phyloP scores from a whole-genome alignment of 2,113 vertebrate genomes.

The Monopterus albus region DNA sequence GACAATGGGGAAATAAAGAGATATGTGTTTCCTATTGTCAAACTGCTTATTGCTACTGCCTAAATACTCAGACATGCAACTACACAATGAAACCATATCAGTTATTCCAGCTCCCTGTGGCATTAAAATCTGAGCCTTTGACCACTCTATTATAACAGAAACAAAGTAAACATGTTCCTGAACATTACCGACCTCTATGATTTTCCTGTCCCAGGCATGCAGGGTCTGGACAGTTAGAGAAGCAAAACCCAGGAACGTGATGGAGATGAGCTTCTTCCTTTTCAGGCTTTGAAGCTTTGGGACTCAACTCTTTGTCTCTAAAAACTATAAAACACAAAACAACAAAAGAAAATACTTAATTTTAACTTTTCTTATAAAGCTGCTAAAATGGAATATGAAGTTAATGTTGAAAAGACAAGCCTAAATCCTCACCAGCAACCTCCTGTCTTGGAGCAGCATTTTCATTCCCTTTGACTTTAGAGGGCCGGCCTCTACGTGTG shows the following conservation, averaged over 20 bases:
- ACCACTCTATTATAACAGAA: no score
- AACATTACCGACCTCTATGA: slow-evolving; percentile 34
- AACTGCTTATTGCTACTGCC: no score
- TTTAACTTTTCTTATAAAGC: neutral
- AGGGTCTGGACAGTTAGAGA: slow-evolving; percentile 29
- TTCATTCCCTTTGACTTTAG: slow-evolving; percentile 11
- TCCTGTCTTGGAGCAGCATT: slow-evolving; percentile 20
- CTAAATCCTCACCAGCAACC: slow-evolving; percentile 42
- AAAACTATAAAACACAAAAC: slow-evolving; percentile 47
- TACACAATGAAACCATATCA: no score
- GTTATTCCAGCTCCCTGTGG: no score
- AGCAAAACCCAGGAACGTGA: slow-evolving; percentile 14
- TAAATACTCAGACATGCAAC: no score
- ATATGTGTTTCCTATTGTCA: no score
- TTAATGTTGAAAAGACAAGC: neutral
- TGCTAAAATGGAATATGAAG: neutral
- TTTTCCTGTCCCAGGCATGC: slow-evolving; percentile 7
- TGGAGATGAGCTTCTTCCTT: slow-evolving; percentile 4
- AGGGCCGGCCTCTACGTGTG: slow-evolving; percentile 57
- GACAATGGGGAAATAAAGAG: no score
- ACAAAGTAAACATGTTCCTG: neutral
- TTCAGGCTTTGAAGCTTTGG: neutral
- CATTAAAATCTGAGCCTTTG: no score
- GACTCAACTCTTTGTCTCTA: slow-evolving; percentile 39
- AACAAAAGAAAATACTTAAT: neutral